phyloP scores from a whole-genome alignment of 2,113 vertebrate species.

The Myotis lucifugus region DNA sequence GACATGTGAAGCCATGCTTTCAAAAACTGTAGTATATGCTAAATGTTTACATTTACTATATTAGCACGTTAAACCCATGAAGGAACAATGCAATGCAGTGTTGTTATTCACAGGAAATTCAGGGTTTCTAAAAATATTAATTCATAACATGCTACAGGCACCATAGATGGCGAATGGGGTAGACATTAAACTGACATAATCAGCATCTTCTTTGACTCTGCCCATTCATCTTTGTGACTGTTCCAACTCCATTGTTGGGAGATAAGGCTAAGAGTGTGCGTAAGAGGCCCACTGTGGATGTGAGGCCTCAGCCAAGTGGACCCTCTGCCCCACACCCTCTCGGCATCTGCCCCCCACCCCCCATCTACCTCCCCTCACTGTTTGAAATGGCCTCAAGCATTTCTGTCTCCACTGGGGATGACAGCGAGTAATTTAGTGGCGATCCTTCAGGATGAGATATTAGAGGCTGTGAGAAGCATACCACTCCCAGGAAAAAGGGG shows the following conservation, averaged over 20 bases:
- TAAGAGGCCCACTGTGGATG: not conserved
- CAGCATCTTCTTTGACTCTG: not conserved
- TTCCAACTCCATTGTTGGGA: not conserved
- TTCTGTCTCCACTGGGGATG: not conserved
- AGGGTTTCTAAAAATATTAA: conserved; percentile 1
- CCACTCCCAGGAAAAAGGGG: not conserved
- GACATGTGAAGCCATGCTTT: not conserved
- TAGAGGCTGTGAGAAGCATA: not conserved
- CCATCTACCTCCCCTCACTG: not conserved
- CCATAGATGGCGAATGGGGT: accelerated
- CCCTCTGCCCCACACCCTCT: not conserved
- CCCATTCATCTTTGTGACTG: not conserved
- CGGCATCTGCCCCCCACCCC: not conserved
- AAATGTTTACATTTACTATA: not conserved
- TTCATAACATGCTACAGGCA: not conserved
- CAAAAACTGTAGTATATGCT: not conserved
- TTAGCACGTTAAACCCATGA: not conserved
- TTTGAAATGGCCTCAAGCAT: not conserved
- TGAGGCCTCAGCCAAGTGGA: not conserved
- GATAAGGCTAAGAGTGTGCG: not conserved
- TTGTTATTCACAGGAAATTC: not conserved
- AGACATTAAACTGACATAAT: not conserved
- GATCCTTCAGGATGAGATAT: not conserved
- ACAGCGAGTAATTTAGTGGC: not conserved
- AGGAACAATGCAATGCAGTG: not conserved